Base-by-base conservation (phyloP, 1,140 invertebrate species). In the Lineus longissimus region DNA sequence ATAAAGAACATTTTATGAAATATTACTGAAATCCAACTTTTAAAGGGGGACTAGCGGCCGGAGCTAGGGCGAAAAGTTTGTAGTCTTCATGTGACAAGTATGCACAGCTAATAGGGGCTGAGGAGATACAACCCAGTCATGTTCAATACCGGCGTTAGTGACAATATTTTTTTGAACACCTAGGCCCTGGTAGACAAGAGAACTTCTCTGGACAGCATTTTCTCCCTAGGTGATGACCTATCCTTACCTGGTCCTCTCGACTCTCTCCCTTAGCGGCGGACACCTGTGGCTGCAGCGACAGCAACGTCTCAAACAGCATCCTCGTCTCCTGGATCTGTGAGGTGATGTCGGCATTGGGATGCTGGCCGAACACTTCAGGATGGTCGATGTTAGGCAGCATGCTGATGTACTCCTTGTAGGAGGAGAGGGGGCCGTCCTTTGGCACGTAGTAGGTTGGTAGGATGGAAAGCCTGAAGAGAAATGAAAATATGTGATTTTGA, bases 341-440 rank as follows among this genome's bases (percentile, higher is more conserved):
- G 6, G 77, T 67, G 55, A 84, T 82, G 67, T 84, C 81, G 15
- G 78, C 79, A 70, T 84, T 84, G 13, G 76, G 74, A 63, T 84
- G 82, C 62, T 84, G 82, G 83, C 85, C 76, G 75, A 94, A 92
- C 0, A 87, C 89, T 81, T 93, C 91, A 0, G 92, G 91, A 64
- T 87, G 86, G 76, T 95, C 92, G 33, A 86, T 81, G 55, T 81
- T 86, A 0, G 91, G 91, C 64, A 93, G 79, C 70, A 89, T 84
- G 62, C 86, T 86, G 62, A 93, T 86, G 77, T 88, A 91, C 75
- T 93, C 90, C 43, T 86, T 84, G 78, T 93, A 93, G 7, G 87
- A 88, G 66, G 89, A 86, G 17, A 93, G 78, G 60, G 88, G 86
- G n/a, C 90, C 91, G 76, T 93, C 91, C 23, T 86, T 85, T 13